Conservation (phyloP, 2,797 vertebrate genomes). For the Trichosurus vulpecula region DNA sequence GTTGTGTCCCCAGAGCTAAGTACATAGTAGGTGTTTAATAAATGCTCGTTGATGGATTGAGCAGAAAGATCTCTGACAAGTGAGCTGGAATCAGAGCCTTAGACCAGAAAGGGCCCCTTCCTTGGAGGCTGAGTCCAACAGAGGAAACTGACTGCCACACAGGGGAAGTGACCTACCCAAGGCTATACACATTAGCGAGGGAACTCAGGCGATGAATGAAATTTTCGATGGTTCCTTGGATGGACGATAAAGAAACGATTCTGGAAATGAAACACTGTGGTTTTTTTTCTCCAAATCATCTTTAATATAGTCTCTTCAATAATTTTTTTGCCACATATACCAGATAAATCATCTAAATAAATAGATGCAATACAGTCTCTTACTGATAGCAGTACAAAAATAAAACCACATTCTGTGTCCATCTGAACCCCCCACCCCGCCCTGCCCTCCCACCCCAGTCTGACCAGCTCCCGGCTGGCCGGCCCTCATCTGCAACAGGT, state of each 20-base stretch:
- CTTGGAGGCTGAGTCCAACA: neutral
- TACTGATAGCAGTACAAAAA: slow-evolving; percentile 88
- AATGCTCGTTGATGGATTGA: neutral
- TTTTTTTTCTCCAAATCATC: slow-evolving; percentile 81
- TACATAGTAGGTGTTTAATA: neutral
- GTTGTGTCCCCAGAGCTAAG: neutral
- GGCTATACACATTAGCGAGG: neutral
- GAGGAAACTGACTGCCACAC: neutral
- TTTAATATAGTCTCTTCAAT: slow-evolving; percentile 85
- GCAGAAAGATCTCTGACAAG: neutral
- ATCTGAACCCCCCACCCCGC: slow-evolving; percentile 73
- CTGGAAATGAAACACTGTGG: neutral
- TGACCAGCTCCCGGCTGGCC: slow-evolving; percentile 78
- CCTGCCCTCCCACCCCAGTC: slow-evolving; percentile 75
- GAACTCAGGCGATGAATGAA: neutral
- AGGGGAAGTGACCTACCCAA: neutral
- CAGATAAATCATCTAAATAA: slow-evolving; percentile 90
- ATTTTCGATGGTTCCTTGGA: neutral
- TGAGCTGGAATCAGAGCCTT: neutral
- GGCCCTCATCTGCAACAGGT: slow-evolving; percentile 76
- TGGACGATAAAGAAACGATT: neutral
- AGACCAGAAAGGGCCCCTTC: neutral
- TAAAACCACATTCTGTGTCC: slow-evolving; percentile 84
- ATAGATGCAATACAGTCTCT: slow-evolving; percentile 89
- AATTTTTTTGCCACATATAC: slow-evolving; percentile 85